A percentile compares a stretch with the other conserved stretches of the same genome.
These are phyloP conservation scores for Hetaerina titia DNA, from an alignment of 2,888 invertebrate species.

Conservation along the genomic window DNA sequence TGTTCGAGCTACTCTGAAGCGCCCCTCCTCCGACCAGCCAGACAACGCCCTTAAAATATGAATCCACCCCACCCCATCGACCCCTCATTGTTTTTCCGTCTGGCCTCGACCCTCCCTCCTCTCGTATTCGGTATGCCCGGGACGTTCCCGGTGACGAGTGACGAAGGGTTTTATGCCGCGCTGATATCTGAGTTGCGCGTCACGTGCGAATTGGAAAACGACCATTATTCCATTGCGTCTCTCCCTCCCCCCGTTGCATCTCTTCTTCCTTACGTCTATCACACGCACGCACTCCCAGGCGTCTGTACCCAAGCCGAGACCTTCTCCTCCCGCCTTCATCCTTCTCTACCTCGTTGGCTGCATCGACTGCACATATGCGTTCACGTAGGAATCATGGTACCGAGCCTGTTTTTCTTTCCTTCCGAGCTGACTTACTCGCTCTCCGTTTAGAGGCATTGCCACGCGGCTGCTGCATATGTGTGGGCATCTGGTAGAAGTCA, in stretches of 20 bases:
- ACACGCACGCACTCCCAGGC: neutral
- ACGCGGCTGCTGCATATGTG: too few species aligned
- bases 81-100: neutral
- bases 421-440: too few species aligned
- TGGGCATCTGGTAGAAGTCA: too few species aligned
- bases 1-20: neutral
- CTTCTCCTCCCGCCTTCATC: neutral
- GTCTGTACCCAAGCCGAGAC: neutral
- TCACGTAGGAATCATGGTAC: neutral
- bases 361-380: neutral
- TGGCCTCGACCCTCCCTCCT: neutral
- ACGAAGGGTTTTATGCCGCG: neutral
- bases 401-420: too few species aligned
- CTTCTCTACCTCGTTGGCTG: neutral
- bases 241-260: neutral
- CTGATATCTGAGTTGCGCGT: neutral
- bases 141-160: neutral
- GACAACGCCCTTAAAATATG: neutral
- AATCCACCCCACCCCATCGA: neutral
- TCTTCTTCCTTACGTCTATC: neutral
- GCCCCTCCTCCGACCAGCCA: neutral
- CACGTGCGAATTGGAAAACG: neutral
- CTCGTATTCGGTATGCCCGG: neutral
- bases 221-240: slow-evolving; percentile 14
- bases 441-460: too few species aligned